phyloP scores from a whole-genome alignment of 1,140 invertebrate species.

The Subanguina moxae region DNA sequence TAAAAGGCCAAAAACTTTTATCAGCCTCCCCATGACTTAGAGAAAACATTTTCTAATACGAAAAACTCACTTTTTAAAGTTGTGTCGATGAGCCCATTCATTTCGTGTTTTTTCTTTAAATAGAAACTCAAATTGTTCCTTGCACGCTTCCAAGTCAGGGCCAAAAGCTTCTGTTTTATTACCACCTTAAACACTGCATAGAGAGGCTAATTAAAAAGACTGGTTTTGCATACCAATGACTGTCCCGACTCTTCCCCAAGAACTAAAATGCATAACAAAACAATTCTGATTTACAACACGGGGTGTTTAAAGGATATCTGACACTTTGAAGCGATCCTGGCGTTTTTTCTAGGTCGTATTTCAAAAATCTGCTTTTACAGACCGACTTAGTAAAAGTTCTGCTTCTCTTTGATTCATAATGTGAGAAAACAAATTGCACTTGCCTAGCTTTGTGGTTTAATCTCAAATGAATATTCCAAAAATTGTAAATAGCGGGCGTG shows the following conservation, averaged over 20 bases:
- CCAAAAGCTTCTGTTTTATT: conserved; percentile 65
- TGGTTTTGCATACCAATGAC: not conserved
- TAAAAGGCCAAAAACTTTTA: conserved; percentile 61
- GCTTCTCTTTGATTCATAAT: too few species aligned
- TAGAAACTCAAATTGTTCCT: conserved; percentile 52
- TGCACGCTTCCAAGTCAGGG: conserved; percentile 65
- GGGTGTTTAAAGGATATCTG: too few species aligned
- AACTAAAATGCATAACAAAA: conserved; percentile 67
- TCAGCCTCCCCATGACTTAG: conserved; percentile 65
- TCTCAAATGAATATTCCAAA: too few species aligned
- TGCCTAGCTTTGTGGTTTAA: too few species aligned
- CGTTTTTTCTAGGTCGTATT: too few species aligned
- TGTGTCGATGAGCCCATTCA: conserved; percentile 64
- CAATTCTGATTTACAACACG: too few species aligned
- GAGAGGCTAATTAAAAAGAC: not conserved
- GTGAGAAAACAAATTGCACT: too few species aligned
- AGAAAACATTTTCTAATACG: not conserved
- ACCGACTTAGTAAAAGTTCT: too few species aligned
- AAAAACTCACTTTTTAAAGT: not conserved
- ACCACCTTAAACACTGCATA: not conserved
- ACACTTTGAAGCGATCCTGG: too few species aligned
- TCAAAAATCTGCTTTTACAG: too few species aligned
- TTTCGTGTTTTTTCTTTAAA: conserved; percentile 83
- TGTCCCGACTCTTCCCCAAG: conserved; percentile 93
- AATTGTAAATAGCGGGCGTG: too few species aligned